Base-by-base conservation (phyloP, 2,888 invertebrate genomes). In the Acheta domesticus region DNA sequence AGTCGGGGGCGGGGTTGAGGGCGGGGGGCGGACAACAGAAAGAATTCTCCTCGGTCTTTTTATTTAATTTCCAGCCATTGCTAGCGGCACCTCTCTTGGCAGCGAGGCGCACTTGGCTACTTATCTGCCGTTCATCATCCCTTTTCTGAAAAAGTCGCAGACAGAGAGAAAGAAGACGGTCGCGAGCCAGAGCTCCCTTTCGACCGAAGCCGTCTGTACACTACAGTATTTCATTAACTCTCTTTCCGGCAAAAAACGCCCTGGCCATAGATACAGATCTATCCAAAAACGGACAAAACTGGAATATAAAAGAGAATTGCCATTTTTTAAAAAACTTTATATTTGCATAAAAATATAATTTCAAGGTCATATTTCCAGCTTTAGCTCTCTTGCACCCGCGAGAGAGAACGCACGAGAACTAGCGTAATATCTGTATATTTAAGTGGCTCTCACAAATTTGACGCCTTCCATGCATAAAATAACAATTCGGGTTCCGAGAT, bases 401-500 rank as follows among this genome's bases (percentile, higher is more conserved):
- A n/a, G n/a, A 62, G 62, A 62, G 62, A 62, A 4, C 14, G 62
- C 16, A 16, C 62, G 62, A 62, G 16, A 19, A 62, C 62, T 14
- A n/a, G 75, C 23, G 20, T 36, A 75, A 75, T 36, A 75, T 75
- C 23, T 75, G 23, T 78, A 48, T 78, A 73, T 78, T 78, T 78
- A 78, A 78, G 78, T 78, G 62, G 73, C 50, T 74, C 36, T 36
- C 50, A 78, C 50, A 78, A 78, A 78, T 78, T 78, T 78, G 62
- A 78, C 77, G 48, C 77, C 49, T 80, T 76, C 80, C 76, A 80
- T 80, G 80, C 78, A 80, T 80, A 80, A 80, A 80, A 80, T 80
- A 80, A 80, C 80, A 76, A 79, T 80, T 80, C 77, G 20, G 76
- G 79, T 74, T 76, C 14, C 62, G 19, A 78, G 78, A 78, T 78